phyloP scores from a whole-genome alignment of 2,888 invertebrate species.

The Trichacis sp. region DNA sequence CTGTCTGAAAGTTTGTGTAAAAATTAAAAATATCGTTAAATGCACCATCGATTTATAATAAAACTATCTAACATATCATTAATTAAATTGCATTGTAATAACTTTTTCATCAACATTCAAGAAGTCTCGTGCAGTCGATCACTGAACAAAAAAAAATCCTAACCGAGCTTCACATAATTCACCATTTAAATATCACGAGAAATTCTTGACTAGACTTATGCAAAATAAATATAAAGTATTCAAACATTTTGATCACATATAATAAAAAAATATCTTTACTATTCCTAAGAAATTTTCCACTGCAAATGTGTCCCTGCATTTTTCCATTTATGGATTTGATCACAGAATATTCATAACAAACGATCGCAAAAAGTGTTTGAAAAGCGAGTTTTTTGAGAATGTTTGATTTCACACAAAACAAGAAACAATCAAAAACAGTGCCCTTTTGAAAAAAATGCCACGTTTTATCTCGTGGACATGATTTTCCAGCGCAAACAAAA shows the following conservation, averaged over 20 bases:
- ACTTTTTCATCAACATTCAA: neutral
- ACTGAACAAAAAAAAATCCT: neutral
- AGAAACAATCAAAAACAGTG: no score
- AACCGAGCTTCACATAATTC: neutral
- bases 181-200: slow-evolving; percentile 5
- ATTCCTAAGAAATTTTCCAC: no score
- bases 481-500: slow-evolving; percentile 84
- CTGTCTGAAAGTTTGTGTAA: no score
- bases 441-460: no score
- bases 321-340: slow-evolving; percentile 12
- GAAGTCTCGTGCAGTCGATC: neutral
- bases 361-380: no score
- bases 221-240: neutral
- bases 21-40: no score
- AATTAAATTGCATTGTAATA: neutral
- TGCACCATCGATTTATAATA: neutral
- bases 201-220: slow-evolving; percentile 15
- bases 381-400: no score
- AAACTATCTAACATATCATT: neutral
- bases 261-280: no score
- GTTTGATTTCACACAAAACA: no score
- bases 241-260: no score
- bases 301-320: neutral
- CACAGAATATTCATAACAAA: no score
- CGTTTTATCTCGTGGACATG: slow-evolving; percentile 74